A percentile compares a stretch with the other conserved stretches of the same genome.
phyloP scores from a whole-genome alignment of 2,113 vertebrate genomes.

The Onychostruthus taczanowskii region DNA sequence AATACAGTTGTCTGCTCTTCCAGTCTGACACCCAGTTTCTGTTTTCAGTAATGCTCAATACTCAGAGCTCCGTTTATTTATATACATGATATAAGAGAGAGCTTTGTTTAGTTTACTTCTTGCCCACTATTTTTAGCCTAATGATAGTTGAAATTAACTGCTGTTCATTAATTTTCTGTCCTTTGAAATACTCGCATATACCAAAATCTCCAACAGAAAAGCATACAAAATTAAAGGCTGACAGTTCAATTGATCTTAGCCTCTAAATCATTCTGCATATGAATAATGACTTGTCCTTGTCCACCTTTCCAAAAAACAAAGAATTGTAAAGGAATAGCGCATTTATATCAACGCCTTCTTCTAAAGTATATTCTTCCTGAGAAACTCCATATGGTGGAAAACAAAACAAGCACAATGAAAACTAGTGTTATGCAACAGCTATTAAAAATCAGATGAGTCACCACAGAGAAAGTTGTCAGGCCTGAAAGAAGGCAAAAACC shows the following conservation, averaged over 20 bases:
- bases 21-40: neutral
- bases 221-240: neutral
- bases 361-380: neutral
- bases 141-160: neutral
- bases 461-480: neutral
- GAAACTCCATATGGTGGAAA: constrained; percentile 41
- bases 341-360: neutral
- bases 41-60: neutral
- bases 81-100: neutral
- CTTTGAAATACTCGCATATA: neutral
- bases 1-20: neutral
- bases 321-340: neutral
- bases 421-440: constrained; percentile 30
- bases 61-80: neutral
- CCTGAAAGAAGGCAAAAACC: constrained; percentile 25
- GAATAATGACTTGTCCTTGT: neutral
- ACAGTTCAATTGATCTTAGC: neutral
- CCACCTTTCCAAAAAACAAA: neutral
- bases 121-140: neutral
- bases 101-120: neutral
- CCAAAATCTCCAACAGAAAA: neutral
- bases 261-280: neutral
- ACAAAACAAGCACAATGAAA: constrained; percentile 41
- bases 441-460: constrained; percentile 62
- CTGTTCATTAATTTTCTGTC: neutral